Percentiles rank a stretch among this genome's conserved stretches.
These are phyloP conservation scores for Cerceris rybyensis DNA, from an alignment of 2,888 invertebrate genomes.

Conservation along the genomic window DNA sequence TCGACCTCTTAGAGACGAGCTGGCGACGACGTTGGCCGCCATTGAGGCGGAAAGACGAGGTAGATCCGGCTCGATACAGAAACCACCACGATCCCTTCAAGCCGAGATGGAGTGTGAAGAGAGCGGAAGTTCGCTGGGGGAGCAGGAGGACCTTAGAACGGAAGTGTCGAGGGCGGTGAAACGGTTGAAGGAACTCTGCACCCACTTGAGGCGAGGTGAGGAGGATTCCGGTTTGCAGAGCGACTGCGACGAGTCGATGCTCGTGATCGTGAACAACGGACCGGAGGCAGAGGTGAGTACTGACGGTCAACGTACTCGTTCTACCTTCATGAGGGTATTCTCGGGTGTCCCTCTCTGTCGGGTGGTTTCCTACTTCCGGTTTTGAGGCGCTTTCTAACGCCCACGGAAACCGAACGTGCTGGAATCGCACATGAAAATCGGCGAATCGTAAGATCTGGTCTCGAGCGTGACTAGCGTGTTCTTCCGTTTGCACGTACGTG, in stretches of 20 bases:
- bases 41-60: constrained; percentile 81
- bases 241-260: constrained; percentile 81
- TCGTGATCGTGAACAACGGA: constrained; percentile 75
- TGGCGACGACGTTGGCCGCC: constrained; percentile 78
- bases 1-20: constrained; percentile 72
- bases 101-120: constrained; percentile 95
- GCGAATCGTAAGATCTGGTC: neutral
- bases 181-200: constrained; percentile 88
- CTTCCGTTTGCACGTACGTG: neutral
- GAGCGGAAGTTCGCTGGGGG: constrained; percentile 84
- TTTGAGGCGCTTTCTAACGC: neutral
- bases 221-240: constrained; percentile 84
- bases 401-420: constrained; percentile 2
- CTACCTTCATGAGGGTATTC: constrained; percentile 38
- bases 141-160: constrained; percentile 81
- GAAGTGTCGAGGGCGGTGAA: constrained; percentile 84
- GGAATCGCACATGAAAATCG: neutral
- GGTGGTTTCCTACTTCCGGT: constrained; percentile 40
- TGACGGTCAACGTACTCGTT: constrained; percentile 42
- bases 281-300: constrained; percentile 76
- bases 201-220: constrained; percentile 89
- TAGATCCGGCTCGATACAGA: constrained; percentile 77
- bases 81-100: constrained; percentile 88
- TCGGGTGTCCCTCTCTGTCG: constrained; percentile 30
- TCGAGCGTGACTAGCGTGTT: neutral